Base-by-base conservation (phyloP, 2,888 invertebrate genomes). In the Aricia artaxerxes region DNA sequence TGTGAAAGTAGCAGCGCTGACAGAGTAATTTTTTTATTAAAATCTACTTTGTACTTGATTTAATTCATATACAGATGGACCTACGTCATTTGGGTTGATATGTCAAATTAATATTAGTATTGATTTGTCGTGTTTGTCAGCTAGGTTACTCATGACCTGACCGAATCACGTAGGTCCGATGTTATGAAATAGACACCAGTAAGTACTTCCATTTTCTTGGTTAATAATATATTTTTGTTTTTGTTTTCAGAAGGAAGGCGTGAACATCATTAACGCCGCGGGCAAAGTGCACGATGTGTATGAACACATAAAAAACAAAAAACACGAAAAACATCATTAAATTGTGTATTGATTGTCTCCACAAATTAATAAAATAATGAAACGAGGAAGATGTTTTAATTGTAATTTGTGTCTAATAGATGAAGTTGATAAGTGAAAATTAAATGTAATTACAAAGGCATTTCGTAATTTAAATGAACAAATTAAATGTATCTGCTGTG, bases 211-310 rank as follows among this genome's bases (percentile, higher is more conserved):
- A 2, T 44, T n/a, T 6, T 40, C 16, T 40, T 38, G 35, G 31
- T 35, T 44, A n/a, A 24, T 5, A 73, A 73, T 73, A 7, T 73
- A 2, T 53, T 53, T 38, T 13, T 57, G 73, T 73, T 73, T 7
- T 73, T 73, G 40, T 4, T 73, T 73, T 73, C 73, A 73, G 73
- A 73, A 73, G n/a, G 9, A 73, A 44, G 73, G 73, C 9, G 40
- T n/a, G 44, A 44, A 24, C 11, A 9, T 73, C 73, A 73, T 73
- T 24, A 73, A 44, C 4, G 73, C 73, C 1, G 73, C 73, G n/a
- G 24, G 73, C 1, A 73, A 40, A 44, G 44, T 44, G 1, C 44
- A 73, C n/a, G 73, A 73, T 4, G 9, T 73, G 40, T 73, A 73
- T 24, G n/a, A 73, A 3, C 73, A 73, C 31, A 2, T 44, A 6